Percentiles rank a stretch among this genome's conserved stretches.
These are phyloP conservation scores for Tonatia bakeri DNA, from an alignment of 2,113 vertebrate genomes.

Conservation along the genomic window DNA sequence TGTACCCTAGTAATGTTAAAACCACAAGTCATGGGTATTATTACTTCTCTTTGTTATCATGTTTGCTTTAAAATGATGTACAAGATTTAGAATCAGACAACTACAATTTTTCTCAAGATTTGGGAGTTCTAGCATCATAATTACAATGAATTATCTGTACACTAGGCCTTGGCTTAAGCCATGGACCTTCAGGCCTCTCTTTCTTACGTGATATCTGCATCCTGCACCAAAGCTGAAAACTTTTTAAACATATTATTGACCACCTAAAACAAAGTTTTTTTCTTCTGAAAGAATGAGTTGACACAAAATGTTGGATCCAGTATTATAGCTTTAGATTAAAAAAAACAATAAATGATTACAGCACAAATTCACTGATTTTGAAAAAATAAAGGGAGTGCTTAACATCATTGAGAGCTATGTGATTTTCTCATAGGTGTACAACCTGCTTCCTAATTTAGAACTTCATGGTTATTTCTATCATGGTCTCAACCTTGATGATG, in stretches of 20 bases:
- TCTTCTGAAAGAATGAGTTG: background rate
- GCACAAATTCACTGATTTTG: background rate
- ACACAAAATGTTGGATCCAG: background rate
- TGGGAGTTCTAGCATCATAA: background rate
- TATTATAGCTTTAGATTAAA: background rate
- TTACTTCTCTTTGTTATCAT: background rate
- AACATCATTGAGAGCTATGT: background rate
- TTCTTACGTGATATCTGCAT: background rate
- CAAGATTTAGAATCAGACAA: background rate
- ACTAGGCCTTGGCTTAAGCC: background rate
- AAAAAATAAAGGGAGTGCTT: background rate
- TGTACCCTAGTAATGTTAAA: background rate
- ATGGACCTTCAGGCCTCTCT: background rate
- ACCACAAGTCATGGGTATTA: background rate
- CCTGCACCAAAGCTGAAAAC: background rate
- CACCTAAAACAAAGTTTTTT: background rate
- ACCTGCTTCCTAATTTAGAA: background rate
- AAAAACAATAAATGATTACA: background rate
- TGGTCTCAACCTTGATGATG: constrained; percentile 76
- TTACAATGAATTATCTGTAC: background rate
- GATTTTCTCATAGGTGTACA: constrained; percentile 74
- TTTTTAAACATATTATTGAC: background rate
- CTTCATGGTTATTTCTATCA: constrained; percentile 73
- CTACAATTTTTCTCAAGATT: background rate
- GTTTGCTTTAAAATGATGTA: background rate